Percentiles rank a stretch among this genome's conserved stretches.
phyloP scores from a whole-genome alignment of 2,888 invertebrate species.

The Choreutis nemorana region DNA sequence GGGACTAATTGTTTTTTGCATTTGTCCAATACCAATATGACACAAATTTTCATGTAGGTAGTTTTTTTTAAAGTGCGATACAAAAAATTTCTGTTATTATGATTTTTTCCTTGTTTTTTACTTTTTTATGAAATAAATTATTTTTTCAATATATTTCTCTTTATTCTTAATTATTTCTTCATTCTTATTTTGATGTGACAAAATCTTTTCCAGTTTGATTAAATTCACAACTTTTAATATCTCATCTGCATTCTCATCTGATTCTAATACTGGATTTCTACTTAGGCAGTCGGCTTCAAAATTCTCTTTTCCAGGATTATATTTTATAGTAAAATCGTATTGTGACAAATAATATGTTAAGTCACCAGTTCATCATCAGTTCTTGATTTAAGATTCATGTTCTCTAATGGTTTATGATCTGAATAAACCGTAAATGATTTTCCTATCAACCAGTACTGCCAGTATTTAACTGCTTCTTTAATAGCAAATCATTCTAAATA shows the following conservation, averaged over 20 bases:
- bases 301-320: slow-evolving; percentile 2
- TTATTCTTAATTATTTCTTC: not conserved
- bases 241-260: not conserved
- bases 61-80: not conserved
- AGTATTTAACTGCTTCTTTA: slow-evolving; percentile 12
- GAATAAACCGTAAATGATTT: slow-evolving; percentile 11
- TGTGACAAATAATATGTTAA: slow-evolving; percentile 1
- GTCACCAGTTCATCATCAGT: slow-evolving; percentile 5
- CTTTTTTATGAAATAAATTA: not conserved
- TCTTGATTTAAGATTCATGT: slow-evolving; percentile 10
- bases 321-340: slow-evolving; percentile 2
- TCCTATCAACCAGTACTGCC: slow-evolving; percentile 13
- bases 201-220: slow-evolving; percentile 11
- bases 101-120: not conserved
- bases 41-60: slow-evolving; percentile 1
- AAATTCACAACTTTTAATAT: slow-evolving; percentile 12
- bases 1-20: slow-evolving; percentile 6
- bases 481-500: slow-evolving; percentile 13
- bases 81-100: no score
- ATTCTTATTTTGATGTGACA: slow-evolving; percentile 1
- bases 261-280: slow-evolving; percentile 1
- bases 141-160: not conserved
- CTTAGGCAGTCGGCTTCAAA: slow-evolving; percentile 1
- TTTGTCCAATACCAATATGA: slow-evolving; percentile 10
- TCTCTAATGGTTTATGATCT: slow-evolving; percentile 12